phyloP scores from a whole-genome alignment of 2,113 vertebrate genomes.

The Melospiza melodia region DNA sequence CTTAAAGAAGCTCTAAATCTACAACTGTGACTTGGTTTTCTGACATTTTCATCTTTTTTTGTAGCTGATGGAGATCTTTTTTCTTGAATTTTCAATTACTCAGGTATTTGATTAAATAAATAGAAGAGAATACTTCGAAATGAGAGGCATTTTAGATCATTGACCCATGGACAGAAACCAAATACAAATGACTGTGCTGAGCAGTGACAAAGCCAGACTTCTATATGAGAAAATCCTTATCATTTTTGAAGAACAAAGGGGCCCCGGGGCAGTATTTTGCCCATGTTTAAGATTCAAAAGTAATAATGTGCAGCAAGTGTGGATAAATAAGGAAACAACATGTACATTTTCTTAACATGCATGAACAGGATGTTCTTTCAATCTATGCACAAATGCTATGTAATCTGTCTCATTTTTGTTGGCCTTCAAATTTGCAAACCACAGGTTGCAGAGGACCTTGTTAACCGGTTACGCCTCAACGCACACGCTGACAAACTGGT shows the following conservation, averaged over 20 bases:
- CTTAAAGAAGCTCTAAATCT: neutral
- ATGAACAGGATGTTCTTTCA: neutral
- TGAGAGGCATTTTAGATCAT: neutral
- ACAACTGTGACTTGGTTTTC: neutral
- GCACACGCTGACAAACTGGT: constrained; percentile 62
- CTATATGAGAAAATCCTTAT: neutral
- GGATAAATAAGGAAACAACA: neutral
- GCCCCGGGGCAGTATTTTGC: too few relatives aligned
- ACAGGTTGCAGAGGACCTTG: constrained; percentile 68
- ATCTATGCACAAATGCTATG: neutral
- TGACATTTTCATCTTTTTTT: neutral
- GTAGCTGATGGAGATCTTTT: neutral
- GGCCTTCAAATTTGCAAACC: neutral
- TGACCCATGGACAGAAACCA: neutral
- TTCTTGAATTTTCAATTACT: neutral
- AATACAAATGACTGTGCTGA: neutral
- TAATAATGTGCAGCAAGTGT: neutral
- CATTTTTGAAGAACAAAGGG: neutral
- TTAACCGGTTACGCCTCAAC: constrained; percentile 51
- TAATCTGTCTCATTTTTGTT: neutral
- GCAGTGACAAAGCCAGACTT: neutral
- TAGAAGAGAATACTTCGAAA: neutral
- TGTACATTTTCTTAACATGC: neutral
- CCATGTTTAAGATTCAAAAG: neutral
- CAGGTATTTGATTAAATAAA: neutral